Evolutionary conservation across 2,888 invertebrate genomes (phyloP), one percentile per base, ranked within the genome.

Genomic region (Neoitamus cyanurus): DNA sequence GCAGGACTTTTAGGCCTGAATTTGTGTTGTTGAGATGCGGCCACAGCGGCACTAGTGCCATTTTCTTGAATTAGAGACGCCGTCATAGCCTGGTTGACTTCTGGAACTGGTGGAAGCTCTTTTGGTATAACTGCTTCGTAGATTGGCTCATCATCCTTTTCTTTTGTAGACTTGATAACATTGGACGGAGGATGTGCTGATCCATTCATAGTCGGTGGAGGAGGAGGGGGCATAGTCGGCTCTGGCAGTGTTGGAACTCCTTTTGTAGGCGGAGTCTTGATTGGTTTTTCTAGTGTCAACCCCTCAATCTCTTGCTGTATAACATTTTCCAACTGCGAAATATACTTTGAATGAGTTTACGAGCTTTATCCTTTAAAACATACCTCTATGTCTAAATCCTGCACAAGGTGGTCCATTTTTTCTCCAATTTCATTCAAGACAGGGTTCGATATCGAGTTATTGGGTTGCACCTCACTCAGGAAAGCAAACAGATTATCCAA

Each of bases 401-500:
- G 95, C 1, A 96, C 96, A 3, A 97, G 92, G 87, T 95, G 94
- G 89, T 96, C 95, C 96, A 97, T 96, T 88, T 95, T 95, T 88
- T 95, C 95, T 0, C 96, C 96, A 68, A 97, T 96, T 91, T 97
- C 96, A 13, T 96, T 96, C 83, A 97, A 95, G 20, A 95, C 92
- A 75, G 94, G 93, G 87, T 94, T 94, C 88, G 93, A 93, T 88
- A 93, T 93, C 13, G 92, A 93, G 4, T 91, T 89, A 37, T 92
- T 93, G 0, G 93, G 93, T 86, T 93, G 93, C 48, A 96, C 95
- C 88, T 97, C 97, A 0, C 96, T 96, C 28, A 97, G 92, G 92
- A 97, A 97, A 85, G 97, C 97, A 92, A 97, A 97, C 88, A 97
- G 92, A 90, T 97, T 97, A 91, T 97, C 97, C 88, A 97, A 92